Evolutionary conservation across 2,797 vertebrate species (phyloP).

Genomic region (Oreochromis grahami): DNA sequence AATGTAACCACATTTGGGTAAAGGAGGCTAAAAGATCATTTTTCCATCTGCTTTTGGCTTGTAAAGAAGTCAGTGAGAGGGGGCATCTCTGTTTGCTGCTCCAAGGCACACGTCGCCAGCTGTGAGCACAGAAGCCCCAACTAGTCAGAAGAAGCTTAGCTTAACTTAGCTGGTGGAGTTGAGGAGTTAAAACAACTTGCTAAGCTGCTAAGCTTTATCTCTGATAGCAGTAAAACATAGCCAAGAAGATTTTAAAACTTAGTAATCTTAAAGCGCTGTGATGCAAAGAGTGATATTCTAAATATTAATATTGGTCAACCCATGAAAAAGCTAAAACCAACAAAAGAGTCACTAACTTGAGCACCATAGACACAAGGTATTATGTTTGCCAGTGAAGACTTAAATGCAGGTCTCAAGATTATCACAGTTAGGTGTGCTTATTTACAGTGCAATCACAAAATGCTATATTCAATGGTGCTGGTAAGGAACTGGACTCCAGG

Average conservation of each 20-base stretch:
- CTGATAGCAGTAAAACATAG: background rate
- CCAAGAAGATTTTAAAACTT: background rate
- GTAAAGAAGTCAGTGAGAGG: background rate
- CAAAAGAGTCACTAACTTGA: background rate
- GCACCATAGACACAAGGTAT: background rate
- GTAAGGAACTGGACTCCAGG: accelerated
- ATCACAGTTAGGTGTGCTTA: background rate
- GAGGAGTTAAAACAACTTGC: too few species aligned
- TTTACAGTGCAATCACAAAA: background rate
- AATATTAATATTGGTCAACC: background rate
- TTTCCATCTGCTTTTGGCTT: too few species aligned
- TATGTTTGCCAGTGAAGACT: background rate
- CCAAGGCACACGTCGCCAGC: too few species aligned
- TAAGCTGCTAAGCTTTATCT: background rate
- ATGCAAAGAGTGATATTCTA: background rate
- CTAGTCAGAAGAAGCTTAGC: background rate
- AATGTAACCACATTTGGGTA: too few species aligned
- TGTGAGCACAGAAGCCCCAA: background rate
- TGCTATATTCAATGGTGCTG: background rate
- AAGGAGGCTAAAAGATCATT: too few species aligned
- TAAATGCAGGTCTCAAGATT: background rate
- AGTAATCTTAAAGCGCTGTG: background rate
- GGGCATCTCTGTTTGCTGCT: background rate
- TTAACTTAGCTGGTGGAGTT: background rate
- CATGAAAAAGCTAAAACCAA: background rate